Percentiles rank a stretch among this genome's conserved stretches.
Evolutionary conservation across 2,888 invertebrate species (phyloP).

Genomic region (Ischnus inquisitorius): DNA sequence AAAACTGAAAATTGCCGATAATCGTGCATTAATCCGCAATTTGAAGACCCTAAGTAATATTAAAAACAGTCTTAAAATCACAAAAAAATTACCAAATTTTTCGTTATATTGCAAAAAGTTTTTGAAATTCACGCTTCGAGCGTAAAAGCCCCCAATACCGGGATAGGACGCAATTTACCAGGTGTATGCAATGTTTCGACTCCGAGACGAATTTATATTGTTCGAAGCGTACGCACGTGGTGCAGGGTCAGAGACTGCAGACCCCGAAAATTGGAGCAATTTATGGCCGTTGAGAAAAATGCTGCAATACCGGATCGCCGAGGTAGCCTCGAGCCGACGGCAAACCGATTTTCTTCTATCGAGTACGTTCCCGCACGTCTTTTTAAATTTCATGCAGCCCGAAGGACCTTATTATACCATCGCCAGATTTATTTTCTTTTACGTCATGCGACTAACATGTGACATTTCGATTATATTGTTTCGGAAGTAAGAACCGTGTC

Average conservation of each 20-base stretch:
- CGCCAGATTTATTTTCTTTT: constrained; percentile 17
- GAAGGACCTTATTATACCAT: background rate
- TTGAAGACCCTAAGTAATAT: too few species aligned
- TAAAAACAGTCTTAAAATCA: too few species aligned
- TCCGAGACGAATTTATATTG: constrained; percentile 77
- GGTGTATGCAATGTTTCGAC: constrained; percentile 58
- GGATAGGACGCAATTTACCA: too few species aligned
- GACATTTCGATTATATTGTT: background rate
- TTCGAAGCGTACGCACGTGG: constrained; percentile 76
- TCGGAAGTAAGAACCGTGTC: background rate
- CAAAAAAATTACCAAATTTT: too few species aligned
- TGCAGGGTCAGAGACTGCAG: constrained; percentile 74
- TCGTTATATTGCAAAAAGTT: too few species aligned
- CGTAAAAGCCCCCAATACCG: too few species aligned
- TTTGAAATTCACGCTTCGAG: too few species aligned
- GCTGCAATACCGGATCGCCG: constrained; percentile 76
- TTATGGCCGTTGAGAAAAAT: constrained; percentile 79
- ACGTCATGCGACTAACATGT: background rate
- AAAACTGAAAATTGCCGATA: too few species aligned
- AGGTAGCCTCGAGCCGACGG: constrained; percentile 65
- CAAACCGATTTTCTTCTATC: constrained; percentile 56
- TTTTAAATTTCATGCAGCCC: background rate
- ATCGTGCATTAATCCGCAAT: too few species aligned
- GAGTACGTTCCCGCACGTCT: constrained; percentile 75
- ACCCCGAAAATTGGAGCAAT: constrained; percentile 82